Evolutionary conservation across 2,797 vertebrate genomes (phyloP), one percentile per base, ranked within the genome.

Genomic region (Pseudomugil tenellus): DNA sequence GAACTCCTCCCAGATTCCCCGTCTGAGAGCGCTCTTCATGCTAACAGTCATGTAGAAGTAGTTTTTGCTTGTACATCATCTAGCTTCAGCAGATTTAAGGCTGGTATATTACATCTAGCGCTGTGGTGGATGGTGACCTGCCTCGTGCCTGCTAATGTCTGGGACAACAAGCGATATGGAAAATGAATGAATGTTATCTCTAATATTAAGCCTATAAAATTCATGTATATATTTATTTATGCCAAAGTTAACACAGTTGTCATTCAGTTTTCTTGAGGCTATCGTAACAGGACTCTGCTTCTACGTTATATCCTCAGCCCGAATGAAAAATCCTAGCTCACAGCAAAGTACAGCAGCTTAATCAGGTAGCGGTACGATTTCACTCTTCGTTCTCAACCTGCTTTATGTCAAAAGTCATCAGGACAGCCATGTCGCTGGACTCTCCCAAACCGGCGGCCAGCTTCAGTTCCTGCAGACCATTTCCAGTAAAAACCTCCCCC

Each of bases 371-470:
- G 16, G 31, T 59, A 49, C 19, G 48, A 26, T 46, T 70, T 91
- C 83, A 90, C 57, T 34, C 70, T 23, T 87, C 80, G 41, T 70
- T 79, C 28, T 87, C 71, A 59, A 32, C 13, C 13, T 81, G 67
- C 71, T 87, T 88, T 46, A 93, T 84, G 72, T 94, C 93, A 72
- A 95, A 96, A 1, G 73, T 92, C 92, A 95, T 88, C 58, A 92
- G 19, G 48, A 95, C 92, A 0, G 91, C 91, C 92, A 96, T 88
- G 76, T 93, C 92, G 3, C 79, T 56, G 55, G 88, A 81, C 28
- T 76, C 81, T 1, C 58, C 88, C 0, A 79, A 89, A 8, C 90
- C 89, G 1, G 90, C 88, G 0, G 88, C 94, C 63, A 96, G 79
- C 60, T 94, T 95, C 61, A 95, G 69, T 13, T 83, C 70, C 0